Conservation (phyloP, 2,113 vertebrate genomes). For the Syrrhaptes paradoxus region DNA sequence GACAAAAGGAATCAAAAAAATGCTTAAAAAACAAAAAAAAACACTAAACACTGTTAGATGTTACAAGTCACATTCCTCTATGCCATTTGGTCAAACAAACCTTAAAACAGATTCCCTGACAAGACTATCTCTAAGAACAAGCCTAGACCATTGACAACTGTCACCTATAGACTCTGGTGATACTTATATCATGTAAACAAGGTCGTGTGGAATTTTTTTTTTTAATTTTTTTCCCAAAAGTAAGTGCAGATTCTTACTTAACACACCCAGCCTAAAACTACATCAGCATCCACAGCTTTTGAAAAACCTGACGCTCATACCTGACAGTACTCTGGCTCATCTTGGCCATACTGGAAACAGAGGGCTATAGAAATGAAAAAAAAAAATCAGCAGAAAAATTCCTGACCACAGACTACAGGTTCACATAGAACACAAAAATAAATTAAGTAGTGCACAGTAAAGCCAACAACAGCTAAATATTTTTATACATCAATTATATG, state of each 20-base stretch:
- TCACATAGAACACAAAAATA: conserved; percentile 68
- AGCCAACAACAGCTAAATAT: conserved; percentile 70
- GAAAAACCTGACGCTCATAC: conserved; percentile 50
- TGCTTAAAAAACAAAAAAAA: background rate
- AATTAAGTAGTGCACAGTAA: conserved; percentile 71
- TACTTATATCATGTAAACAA: conserved; percentile 57
- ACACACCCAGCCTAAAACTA: conserved; percentile 64
- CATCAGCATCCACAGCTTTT: conserved; percentile 58
- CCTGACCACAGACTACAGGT: conserved; percentile 51
- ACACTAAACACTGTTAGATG: background rate
- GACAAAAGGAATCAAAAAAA: background rate
- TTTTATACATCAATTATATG: conserved; percentile 73
- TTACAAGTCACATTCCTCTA: conserved; percentile 41
- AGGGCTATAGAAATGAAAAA: conserved; percentile 34
- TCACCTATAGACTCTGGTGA: conserved; percentile 38
- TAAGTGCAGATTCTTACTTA: conserved; percentile 62
- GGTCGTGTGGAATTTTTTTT: background rate
- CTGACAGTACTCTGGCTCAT: conserved; percentile 48
- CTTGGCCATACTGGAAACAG: conserved; percentile 48
- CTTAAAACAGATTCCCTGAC: conserved; percentile 69
- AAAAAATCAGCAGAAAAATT: conserved; percentile 42
- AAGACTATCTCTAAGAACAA: conserved; percentile 57
- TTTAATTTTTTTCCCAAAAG: background rate
- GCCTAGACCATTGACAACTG: conserved; percentile 31
- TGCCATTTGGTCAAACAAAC: conserved; percentile 75